Base-by-base conservation (phyloP, 2,888 invertebrate species). In the Lumbricus terrestris region DNA sequence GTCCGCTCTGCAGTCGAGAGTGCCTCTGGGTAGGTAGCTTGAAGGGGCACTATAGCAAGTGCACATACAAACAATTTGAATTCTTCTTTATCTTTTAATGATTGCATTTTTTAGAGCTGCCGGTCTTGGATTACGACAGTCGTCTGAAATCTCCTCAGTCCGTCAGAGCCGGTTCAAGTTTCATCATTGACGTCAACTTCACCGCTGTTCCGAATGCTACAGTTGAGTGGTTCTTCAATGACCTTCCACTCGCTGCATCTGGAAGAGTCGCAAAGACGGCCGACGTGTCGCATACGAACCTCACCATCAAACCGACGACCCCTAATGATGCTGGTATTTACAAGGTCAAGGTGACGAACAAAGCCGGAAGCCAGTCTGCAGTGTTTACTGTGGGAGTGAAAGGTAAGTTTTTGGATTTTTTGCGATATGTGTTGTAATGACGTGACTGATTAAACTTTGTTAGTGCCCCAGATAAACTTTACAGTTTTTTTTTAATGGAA, bases 251-350 rank as follows among this genome's bases (percentile, higher is more conserved):
- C 18, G 34, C 82, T 18, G 16, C 90, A 34, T 54, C 82, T 40
- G 42, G 29, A 88, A 89, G 54, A 89, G 88, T 37, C 82, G 91
- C 92, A 37, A 91, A 91, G 37, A 90, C 91, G 23, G 90, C 90
- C 18, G 93, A 92, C 35, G 89, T 91, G 37, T 88, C 90, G 6
- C 90, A 92, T 88, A 91, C 92, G 34, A 92, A 91, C 38, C 90
- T 93, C 42, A 91, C 89, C 35, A 90, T 93, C 47, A 91, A 90
- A 20, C 96, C 97, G 91, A 97, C 97, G 0, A 96, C 96, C 90
- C 96, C 97, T 90, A 95, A 96, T 29, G 97, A 98, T 95, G 96
- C 97, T 90, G 98, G 98, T 3, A 97, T 97, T 95, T 98, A 98
- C 94, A 97, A 96, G 93, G 96, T 98, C 69, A 96, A 96, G 92